A percentile compares a stretch with the other conserved stretches of the same genome.
Conservation (phyloP, 2,888 invertebrate species). For the Acronicta aceris region DNA sequence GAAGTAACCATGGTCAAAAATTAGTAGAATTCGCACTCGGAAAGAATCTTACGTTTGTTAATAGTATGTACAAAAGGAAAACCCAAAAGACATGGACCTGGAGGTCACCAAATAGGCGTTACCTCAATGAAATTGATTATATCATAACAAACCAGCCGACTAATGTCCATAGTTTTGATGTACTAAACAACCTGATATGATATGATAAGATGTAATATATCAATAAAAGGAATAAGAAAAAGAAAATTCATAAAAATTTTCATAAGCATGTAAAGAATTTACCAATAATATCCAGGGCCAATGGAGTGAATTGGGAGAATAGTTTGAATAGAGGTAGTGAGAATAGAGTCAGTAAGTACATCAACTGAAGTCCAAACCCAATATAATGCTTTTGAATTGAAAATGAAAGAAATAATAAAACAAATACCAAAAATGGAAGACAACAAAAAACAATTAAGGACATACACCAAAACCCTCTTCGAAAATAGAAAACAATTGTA, state of each 20-base stretch:
- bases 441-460: too few species aligned
- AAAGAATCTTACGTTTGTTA: not conserved
- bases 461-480: not conserved
- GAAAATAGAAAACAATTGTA: not conserved
- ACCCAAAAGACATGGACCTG: slow-evolving; percentile 1
- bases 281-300: too few species aligned
- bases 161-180: not conserved
- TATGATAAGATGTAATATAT: not conserved
- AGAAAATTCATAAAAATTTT: too few species aligned
- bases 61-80: not conserved
- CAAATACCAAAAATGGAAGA: too few species aligned
- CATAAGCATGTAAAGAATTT: too few species aligned
- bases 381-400: too few species aligned
- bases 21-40: slow-evolving; percentile 1
- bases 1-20: slow-evolving; percentile 1
- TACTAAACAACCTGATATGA: not conserved
- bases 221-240: too few species aligned
- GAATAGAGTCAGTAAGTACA: too few species aligned
- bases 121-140: not conserved
- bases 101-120: not conserved
- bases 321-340: too few species aligned
- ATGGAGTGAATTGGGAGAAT: too few species aligned
- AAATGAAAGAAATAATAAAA: too few species aligned
- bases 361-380: too few species aligned
- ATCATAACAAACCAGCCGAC: not conserved